These are phyloP conservation scores for Nymphalis c-album DNA, from an alignment of 2,888 invertebrate genomes.

Conservation along the genomic window DNA sequence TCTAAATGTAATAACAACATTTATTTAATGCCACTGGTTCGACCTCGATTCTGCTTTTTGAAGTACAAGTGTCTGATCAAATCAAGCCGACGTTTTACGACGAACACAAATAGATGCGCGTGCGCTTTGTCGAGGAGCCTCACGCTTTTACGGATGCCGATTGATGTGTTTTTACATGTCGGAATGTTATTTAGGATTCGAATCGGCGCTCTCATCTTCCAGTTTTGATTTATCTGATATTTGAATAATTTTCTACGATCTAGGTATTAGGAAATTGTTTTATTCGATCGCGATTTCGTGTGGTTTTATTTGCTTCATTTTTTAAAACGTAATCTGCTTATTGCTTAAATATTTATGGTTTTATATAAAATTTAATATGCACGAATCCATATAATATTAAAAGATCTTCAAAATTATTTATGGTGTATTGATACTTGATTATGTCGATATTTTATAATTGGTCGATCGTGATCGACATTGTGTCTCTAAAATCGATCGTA, in stretches of 20 bases:
- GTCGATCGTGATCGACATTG: not conserved
- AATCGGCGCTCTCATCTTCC: not conserved
- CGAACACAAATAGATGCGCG: conserved; percentile 50
- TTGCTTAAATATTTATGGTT: no score
- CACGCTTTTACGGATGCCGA: conserved; percentile 29
- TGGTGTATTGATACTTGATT: no score
- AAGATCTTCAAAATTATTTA: no score
- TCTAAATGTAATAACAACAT: conserved; percentile 27
- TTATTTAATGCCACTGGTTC: conserved; percentile 31
- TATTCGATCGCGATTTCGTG: no score
- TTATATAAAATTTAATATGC: no score
- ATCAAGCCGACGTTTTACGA: conserved; percentile 52
- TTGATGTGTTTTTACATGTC: conserved; percentile 33
- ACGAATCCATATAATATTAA: no score
- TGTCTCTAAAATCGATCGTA: not conserved
- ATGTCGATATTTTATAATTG: no score
- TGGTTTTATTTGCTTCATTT: no score
- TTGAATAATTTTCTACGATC: not conserved
- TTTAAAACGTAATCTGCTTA: no score
- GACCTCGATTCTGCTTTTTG: conserved; percentile 47
- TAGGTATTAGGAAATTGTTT: no score
- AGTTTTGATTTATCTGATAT: not conserved
- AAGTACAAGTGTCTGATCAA: conserved; percentile 48
- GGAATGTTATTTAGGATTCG: conserved; percentile 8
- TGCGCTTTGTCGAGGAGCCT: conserved; percentile 41